These are phyloP conservation scores for Didymodactylos carnosus DNA, from an alignment of 2,888 invertebrate species.

Conservation along the genomic window DNA sequence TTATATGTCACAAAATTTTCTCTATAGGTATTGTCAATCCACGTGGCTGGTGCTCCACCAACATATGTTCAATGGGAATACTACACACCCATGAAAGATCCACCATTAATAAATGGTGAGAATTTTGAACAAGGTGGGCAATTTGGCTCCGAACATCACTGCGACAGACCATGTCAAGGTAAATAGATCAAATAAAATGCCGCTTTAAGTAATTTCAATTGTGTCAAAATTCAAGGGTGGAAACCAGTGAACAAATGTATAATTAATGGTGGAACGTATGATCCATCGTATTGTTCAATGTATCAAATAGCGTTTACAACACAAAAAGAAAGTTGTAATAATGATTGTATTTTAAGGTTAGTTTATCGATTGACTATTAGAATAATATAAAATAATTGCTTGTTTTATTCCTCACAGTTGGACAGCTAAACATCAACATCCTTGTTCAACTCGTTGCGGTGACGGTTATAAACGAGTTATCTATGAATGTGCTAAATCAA, in stretches of 20 bases:
- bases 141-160: neutral
- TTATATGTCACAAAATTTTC: no score
- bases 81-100: no score
- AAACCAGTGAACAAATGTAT: neutral
- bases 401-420: no score
- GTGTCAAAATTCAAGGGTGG: no score
- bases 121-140: neutral
- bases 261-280: neutral
- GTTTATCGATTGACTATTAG: no score
- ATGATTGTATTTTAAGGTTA: no score
- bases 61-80: neutral
- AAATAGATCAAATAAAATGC: no score
- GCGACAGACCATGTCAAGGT: neutral
- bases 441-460: neutral
- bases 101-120: no score
- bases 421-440: neutral
- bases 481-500: neutral
- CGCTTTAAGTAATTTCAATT: no score
- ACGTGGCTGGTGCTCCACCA: neutral
- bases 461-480: neutral
- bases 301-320: no score
- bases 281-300: neutral
- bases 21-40: neutral
- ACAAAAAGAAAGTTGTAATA: no score
- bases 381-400: no score